Evolutionary conservation across 2,888 invertebrate genomes (phyloP).

Genomic region (Pristionchus entomophagus): DNA sequence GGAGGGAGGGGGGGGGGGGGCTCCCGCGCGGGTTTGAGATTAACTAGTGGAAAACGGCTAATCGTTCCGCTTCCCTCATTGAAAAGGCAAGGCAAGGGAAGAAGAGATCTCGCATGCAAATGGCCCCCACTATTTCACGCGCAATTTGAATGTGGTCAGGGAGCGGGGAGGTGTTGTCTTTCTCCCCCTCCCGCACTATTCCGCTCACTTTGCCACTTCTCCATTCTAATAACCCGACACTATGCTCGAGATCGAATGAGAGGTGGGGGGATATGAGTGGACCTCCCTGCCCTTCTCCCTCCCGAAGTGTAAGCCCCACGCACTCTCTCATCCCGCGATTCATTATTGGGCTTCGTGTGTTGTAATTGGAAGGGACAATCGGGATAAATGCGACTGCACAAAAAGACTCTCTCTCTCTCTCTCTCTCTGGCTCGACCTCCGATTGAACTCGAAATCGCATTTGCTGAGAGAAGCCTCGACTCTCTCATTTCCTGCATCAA

Average conservation of each 20-base stretch:
- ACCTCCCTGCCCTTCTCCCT: constrained; percentile 2
- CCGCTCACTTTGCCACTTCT: neutral
- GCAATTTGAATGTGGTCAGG: constrained; percentile 37
- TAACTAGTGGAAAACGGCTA: constrained; percentile 42
- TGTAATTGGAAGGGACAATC: constrained; percentile 38
- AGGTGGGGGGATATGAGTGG: constrained; percentile 9
- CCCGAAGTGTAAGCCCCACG: constrained; percentile 33
- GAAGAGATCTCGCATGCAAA: constrained; percentile 35
- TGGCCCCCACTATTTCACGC: constrained; percentile 46
- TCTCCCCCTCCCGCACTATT: neutral
- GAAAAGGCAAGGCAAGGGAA: constrained; percentile 4
- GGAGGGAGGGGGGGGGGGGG: neutral
- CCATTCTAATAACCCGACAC: constrained; percentile 17
- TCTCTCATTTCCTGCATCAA: constrained; percentile 4
- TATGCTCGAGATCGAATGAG: constrained; percentile 24
- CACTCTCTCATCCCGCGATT: constrained; percentile 18
- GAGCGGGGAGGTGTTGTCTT: constrained; percentile 41
- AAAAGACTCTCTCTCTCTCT: neutral
- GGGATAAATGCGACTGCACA: neutral
- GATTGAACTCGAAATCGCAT: constrained; percentile 39
- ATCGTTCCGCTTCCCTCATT: constrained; percentile 31
- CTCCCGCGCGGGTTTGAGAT: constrained; percentile 14
- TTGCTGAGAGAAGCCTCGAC: neutral
- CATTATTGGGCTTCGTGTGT: constrained; percentile 24
- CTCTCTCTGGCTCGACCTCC: constrained; percentile 6